Evolutionary conservation across 1,140 invertebrate species (phyloP).

Genomic region (Drosophila erecta): DNA sequence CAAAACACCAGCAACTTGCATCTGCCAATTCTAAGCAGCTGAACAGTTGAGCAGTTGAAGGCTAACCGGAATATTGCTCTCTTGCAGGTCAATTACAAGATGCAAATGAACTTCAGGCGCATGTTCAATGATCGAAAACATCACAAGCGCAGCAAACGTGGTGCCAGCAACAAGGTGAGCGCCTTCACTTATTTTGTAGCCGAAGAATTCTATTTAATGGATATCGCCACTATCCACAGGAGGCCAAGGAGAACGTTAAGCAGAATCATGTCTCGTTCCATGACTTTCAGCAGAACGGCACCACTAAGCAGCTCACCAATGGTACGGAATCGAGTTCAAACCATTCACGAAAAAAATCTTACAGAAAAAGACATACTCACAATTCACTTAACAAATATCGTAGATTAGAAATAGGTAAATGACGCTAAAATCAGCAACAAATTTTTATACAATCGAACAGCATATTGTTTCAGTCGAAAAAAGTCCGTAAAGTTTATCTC

Average conservation of each 20-base stretch:
- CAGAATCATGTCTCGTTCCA: slow-evolving; percentile 94
- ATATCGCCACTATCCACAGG: slow-evolving; percentile 30
- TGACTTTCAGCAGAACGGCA: slow-evolving; percentile 93
- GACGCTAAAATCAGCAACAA: slow-evolving; percentile 57
- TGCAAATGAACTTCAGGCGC: slow-evolving; percentile 95
- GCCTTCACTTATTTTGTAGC: neutral
- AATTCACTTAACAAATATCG: slow-evolving; percentile 85
- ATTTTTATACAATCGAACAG: slow-evolving; percentile 26
- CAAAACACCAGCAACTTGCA: slow-evolving; percentile 3
- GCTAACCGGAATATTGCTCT: slow-evolving; percentile 1
- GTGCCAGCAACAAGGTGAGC: slow-evolving; percentile 88
- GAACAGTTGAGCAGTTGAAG: neutral
- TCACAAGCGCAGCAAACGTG: slow-evolving; percentile 92
- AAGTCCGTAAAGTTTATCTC: slow-evolving; percentile 30
- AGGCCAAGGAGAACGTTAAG: slow-evolving; percentile 87
- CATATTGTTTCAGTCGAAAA: slow-evolving; percentile 7
- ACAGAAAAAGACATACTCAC: slow-evolving; percentile 85
- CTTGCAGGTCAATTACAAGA: slow-evolving; percentile 93
- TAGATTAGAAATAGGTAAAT: slow-evolving; percentile 85
- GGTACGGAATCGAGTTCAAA: slow-evolving; percentile 88
- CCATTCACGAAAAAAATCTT: slow-evolving; percentile 84
- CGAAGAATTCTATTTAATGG: slow-evolving; percentile 15
- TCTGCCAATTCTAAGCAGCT: neutral
- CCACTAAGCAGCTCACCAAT: slow-evolving; percentile 93
- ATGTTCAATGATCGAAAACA: slow-evolving; percentile 92